phyloP scores from a whole-genome alignment of 2,888 invertebrate species.

The Chloroclystis v-ata region DNA sequence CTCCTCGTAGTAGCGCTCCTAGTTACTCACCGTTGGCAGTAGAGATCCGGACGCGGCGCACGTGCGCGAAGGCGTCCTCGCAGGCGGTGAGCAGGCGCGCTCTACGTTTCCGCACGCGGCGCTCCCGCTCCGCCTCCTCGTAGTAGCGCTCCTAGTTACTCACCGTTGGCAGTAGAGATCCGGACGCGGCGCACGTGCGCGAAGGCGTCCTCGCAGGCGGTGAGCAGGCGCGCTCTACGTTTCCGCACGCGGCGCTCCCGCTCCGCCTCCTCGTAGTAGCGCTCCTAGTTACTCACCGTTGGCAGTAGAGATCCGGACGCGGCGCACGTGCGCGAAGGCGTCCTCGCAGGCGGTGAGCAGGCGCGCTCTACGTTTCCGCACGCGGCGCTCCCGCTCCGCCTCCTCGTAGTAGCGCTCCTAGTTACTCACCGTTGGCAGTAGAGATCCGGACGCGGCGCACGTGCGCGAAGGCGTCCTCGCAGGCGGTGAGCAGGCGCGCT shows the following conservation, averaged over 20 bases:
- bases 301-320: constrained; percentile 93
- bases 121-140: constrained; percentile 97
- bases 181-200: constrained; percentile 91
- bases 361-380: constrained; percentile 92
- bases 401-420: constrained; percentile 92
- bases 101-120: constrained; percentile 92
- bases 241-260: constrained; percentile 95
- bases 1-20: constrained; percentile 98
- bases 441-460: constrained; percentile 86
- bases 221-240: constrained; percentile 91
- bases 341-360: constrained; percentile 96
- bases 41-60: constrained; percentile 84
- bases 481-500: constrained; percentile 93
- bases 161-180: constrained; percentile 95
- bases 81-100: constrained; percentile 95
- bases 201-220: constrained; percentile 96
- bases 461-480: constrained; percentile 99
- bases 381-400: constrained; percentile 95
- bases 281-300: no score
- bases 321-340: constrained; percentile 88
- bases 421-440: constrained; percentile 47
- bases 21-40: constrained; percentile 61
- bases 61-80: constrained; percentile 98
- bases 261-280: constrained; percentile 98
- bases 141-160: constrained; percentile 99